Conservation (phyloP, 1,140 invertebrate species). For the Amphibalanus amphitrite region DNA sequence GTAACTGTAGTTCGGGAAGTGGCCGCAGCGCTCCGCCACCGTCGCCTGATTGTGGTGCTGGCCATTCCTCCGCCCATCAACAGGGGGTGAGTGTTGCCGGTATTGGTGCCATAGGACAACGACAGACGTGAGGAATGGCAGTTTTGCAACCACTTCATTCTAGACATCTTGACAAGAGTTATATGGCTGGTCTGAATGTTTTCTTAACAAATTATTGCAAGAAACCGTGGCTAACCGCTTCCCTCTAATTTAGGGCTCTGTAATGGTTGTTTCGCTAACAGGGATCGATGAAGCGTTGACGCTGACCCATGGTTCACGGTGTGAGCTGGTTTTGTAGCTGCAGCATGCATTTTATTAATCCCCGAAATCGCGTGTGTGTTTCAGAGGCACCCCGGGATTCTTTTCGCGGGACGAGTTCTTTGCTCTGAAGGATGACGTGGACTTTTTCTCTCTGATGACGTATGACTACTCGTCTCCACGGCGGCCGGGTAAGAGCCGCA, state of each 20-base stretch:
- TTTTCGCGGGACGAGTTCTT: conserved; percentile 62
- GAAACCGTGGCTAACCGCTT: too few relatives aligned
- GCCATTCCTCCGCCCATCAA: conserved; percentile 59
- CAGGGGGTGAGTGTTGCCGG: conserved; percentile 40
- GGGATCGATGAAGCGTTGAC: not conserved
- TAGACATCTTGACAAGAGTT: too few relatives aligned
- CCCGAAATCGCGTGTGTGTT: conserved; percentile 16
- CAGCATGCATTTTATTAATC: not conserved
- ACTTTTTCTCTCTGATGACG: conserved; percentile 82
- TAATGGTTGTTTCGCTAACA: too few relatives aligned
- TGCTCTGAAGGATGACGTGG: conserved; percentile 50
- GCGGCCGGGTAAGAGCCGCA: conserved; percentile 38
- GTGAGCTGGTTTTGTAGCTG: conserved; percentile 1
- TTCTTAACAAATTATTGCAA: too few relatives aligned
- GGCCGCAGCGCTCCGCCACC: conserved; percentile 29
- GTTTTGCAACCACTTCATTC: too few relatives aligned
- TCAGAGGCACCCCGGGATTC: conserved; percentile 36
- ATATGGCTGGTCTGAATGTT: too few relatives aligned
- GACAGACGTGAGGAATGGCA: too few relatives aligned
- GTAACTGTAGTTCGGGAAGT: conserved; percentile 30
- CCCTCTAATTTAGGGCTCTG: too few relatives aligned
- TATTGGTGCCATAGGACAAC: too few relatives aligned
- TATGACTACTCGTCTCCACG: conserved; percentile 79
- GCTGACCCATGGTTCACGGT: not conserved
- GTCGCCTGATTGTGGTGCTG: conserved; percentile 48